These are phyloP conservation scores for Siderastrea siderea DNA, from an alignment of 92 coral and sea anemone genomes.

Conservation along the genomic window DNA sequence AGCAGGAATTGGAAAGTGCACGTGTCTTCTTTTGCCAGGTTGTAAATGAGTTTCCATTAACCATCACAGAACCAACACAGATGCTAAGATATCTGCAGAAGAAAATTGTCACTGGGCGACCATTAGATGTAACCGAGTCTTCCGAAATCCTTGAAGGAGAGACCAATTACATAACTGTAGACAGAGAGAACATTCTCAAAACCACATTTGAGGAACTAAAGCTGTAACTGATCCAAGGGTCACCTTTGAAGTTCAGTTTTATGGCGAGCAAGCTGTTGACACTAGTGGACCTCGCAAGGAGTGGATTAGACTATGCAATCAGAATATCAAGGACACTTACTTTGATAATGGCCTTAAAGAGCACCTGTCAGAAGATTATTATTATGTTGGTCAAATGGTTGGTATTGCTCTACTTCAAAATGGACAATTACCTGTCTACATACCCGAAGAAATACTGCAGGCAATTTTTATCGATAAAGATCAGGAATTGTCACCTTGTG, in stretches of 20 bases:
- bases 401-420: constrained; percentile 56
- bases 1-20: constrained; percentile 22
- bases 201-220: constrained; percentile 75
- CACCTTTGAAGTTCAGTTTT: constrained; percentile 70
- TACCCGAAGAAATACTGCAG: constrained; percentile 67
- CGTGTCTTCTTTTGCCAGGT: constrained; percentile 26
- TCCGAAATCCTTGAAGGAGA: constrained; percentile 52
- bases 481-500: constrained; percentile 34
- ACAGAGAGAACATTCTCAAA: constrained; percentile 66
- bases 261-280: constrained; percentile 61
- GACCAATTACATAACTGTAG: constrained; percentile 72
- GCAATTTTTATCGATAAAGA: constrained; percentile 30
- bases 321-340: constrained; percentile 45
- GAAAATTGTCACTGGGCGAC: constrained; percentile 69
- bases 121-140: constrained; percentile 66
- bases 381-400: constrained; percentile 54
- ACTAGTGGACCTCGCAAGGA: constrained; percentile 67
- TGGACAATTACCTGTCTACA: constrained; percentile 62
- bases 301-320: constrained; percentile 68
- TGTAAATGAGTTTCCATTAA: constrained; percentile 47
- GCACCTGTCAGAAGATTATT: constrained; percentile 53
- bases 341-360: constrained; percentile 64
- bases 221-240: constrained; percentile 20
- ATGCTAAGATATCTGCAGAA: constrained; percentile 72
- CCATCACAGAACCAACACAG: constrained; percentile 69